These are phyloP conservation scores for Himalopsyche kuldschensis DNA, from an alignment of 2,888 invertebrate genomes.

Conservation along the genomic window DNA sequence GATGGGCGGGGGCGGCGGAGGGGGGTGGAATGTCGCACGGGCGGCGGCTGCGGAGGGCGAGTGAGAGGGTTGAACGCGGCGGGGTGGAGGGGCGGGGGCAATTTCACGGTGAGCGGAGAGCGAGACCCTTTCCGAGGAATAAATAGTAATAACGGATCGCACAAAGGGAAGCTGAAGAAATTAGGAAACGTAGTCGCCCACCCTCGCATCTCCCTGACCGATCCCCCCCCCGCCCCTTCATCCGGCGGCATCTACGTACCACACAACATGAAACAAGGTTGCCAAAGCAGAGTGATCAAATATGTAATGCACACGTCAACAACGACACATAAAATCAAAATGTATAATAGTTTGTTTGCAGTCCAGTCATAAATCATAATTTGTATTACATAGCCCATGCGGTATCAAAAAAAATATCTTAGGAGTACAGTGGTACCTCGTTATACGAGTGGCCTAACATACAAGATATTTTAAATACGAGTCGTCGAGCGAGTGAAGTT, in stretches of 20 bases:
- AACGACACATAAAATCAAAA: too few species aligned
- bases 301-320: too few species aligned
- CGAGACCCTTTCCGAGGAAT: constrained; percentile 33
- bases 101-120: constrained; percentile 31
- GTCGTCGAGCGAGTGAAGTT: too few species aligned
- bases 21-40: constrained; percentile 4
- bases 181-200: constrained; percentile 24
- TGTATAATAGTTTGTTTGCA: too few species aligned
- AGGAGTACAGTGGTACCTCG: too few species aligned
- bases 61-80: neutral
- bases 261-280: constrained; percentile 4
- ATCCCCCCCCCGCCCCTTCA: constrained; percentile 5
- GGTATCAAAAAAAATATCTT: too few species aligned
- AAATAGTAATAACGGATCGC: constrained; percentile 36
- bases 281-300: neutral
- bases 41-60: neutral
- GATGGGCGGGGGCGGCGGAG: neutral
- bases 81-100: constrained; percentile 17
- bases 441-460: too few species aligned
- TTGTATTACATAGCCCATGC: too few species aligned
- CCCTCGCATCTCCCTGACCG: neutral
- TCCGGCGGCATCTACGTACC: constrained; percentile 1
- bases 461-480: too few species aligned
- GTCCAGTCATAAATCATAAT: too few species aligned
- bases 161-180: constrained; percentile 37